Conservation (phyloP, 2,888 invertebrate species). For the Noctua janthina region DNA sequence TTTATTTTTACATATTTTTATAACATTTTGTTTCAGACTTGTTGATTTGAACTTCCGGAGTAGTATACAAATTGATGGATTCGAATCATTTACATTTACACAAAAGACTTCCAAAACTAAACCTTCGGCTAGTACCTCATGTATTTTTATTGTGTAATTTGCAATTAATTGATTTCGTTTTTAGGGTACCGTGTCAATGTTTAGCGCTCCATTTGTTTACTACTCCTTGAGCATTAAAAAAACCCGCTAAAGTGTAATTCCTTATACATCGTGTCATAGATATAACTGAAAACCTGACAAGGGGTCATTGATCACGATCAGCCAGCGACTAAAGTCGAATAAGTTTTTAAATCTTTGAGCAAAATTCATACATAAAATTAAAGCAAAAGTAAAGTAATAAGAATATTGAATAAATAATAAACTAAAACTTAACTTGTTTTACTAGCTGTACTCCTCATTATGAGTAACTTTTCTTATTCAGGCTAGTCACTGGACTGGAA, state of each 20-base stretch:
- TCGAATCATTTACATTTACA: constrained; percentile 10
- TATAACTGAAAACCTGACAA: constrained; percentile 9
- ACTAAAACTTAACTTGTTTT: not conserved
- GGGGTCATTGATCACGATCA: not conserved
- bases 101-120: not conserved
- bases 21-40: constrained; percentile 2
- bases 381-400: not conserved
- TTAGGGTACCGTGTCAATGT: not conserved
- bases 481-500: not conserved
- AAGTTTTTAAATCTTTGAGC: not conserved
- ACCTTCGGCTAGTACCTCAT: constrained; percentile 17
- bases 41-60: constrained; percentile 17
- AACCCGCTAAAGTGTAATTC: not conserved
- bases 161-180: constrained; percentile 3
- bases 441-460: not conserved
- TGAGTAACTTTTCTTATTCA: not conserved
- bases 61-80: constrained; percentile 18
- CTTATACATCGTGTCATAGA: constrained; percentile 6
- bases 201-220: constrained; percentile 21
- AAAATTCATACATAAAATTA: not conserved
- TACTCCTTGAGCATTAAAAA: constrained; percentile 28
- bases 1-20: constrained; percentile 39
- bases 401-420: not conserved
- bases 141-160: constrained; percentile 1
- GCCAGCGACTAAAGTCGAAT: not conserved